Evolutionary conservation across 2,888 invertebrate species (phyloP), one percentile per base, ranked within the genome.

Genomic region (Scaptodrosophila latifasciaeformis): DNA sequence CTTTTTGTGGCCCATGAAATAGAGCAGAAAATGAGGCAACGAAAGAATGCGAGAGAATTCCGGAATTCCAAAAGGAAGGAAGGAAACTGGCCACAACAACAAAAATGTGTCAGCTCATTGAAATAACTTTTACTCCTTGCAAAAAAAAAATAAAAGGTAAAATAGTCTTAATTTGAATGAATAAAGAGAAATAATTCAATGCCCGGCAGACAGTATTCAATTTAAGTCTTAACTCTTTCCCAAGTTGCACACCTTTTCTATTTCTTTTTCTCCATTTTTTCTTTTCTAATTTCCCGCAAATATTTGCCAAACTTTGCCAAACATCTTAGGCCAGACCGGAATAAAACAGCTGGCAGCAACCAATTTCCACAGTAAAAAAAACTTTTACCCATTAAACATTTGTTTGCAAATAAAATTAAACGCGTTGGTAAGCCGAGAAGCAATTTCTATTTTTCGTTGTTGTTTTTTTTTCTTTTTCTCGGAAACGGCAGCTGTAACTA

Each of bases 391-490:
- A 75, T 81, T 75, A 78, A 67, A 59, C 71, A 66, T 75, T 78
- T 81, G 79, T 78, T 75, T 70, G 67, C 63, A 52, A 63, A 65
- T 77, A 59, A 70, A 78, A 81, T 81, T 63, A 80, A 62, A 70
- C 60, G 67, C 75, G 59, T 43, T 56, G 57, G 59, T 54, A 59
- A 59, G 62, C 62, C 56, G 50, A 60, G 56, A 47, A 72, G 30
- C 56, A 56, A 44, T 59, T 45, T 27, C 18, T 39, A n/a, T n/a
- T n/a, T n/a, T n/a, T n/a, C n/a, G n/a, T n/a, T n/a, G n/a, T n/a
- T n/a, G n/a, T n/a, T n/a, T n/a, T n/a, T n/a, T n/a, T n/a, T n/a
- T n/a, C n/a, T n/a, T n/a, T n/a, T n/a, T n/a, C n/a, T n/a, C n/a
- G n/a, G n/a, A n/a, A n/a, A n/a, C n/a, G n/a, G n/a, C n/a, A n/a